A percentile compares a stretch with the other conserved stretches of the same genome.
phyloP scores from a whole-genome alignment of 2,113 vertebrate genomes.

The Albula goreensis region DNA sequence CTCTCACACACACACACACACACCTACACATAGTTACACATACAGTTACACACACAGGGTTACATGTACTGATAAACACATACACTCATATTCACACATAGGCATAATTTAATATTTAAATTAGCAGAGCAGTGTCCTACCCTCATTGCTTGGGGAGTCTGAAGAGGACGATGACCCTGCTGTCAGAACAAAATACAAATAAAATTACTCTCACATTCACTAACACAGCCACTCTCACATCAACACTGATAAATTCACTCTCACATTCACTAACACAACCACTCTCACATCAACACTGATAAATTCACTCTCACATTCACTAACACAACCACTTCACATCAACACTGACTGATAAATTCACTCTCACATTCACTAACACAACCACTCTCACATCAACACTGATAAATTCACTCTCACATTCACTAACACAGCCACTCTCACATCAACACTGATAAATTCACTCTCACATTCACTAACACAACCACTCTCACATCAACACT shows the following conservation, averaged over 20 bases:
- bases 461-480: neutral
- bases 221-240: too few species aligned
- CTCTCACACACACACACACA: conserved; percentile 11
- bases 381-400: too few species aligned
- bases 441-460: neutral
- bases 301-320: too few species aligned
- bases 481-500: too few species aligned
- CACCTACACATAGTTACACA: conserved; percentile 10
- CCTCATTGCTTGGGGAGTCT: conserved; percentile 46
- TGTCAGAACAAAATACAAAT: neutral
- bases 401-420: too few species aligned
- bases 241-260: too few species aligned
- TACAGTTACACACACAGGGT: neutral
- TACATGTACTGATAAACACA: neutral
- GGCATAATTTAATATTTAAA: neutral
- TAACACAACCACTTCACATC: too few species aligned
- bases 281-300: too few species aligned
- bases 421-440: too few species aligned
- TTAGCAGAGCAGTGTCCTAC: conserved; percentile 32
- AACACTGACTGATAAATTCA: too few species aligned
- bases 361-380: too few species aligned
- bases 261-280: too few species aligned
- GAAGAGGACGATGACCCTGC: conserved; percentile 3
- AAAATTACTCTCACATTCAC: neutral
- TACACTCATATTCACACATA: neutral